Evolutionary conservation across 2,113 vertebrate species (phyloP), one percentile per base, ranked within the genome.

Genomic region (Archilochus colubris): DNA sequence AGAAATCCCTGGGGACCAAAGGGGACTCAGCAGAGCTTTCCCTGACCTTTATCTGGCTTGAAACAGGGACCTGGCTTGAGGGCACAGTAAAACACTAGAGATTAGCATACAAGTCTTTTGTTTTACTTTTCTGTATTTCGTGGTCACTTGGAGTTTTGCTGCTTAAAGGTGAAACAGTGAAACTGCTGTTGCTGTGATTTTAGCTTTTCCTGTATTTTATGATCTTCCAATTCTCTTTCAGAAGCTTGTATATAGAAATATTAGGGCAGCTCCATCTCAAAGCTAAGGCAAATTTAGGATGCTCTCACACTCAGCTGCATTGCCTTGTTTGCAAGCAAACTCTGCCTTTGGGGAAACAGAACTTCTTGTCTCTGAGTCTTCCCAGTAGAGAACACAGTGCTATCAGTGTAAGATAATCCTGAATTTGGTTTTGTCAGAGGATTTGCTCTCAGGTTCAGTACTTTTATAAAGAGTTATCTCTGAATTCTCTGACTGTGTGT

Each of bases 281-380:
- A 81, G 12, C 30, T 53, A 0, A 44, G 87, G 46, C 46, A 70
- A 50, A 64, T 4, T 17, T 20, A 46, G 55, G 61, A 21, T 78
- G 53, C 11, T 83, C 14, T 78, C 22, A 28, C 12, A 3, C 25
- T 53, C 5, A 0, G 2, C 19, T 81, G 22, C 23, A 2, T 3
- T 10, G 12, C 33, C 40, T 43, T 27, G 17, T 57, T 81, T n/a
- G 19, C 12, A n/a, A 31, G 27, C 18, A 54, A 63, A 55, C 21
- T 36, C n/a, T 33, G 33, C 36, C 27, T 70, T 53, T 53, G 12
- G 10, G 16, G 40, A 78, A 74, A 25, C 12, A 53, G 15, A 27
- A 28, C 62, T 62, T 75, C 14, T 55, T 38, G 16, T 51, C 21
- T 67, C 53, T 67, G 28, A 61, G 33, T 27, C 27, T 82, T 24